These are phyloP conservation scores for Archegozetes longisetosus DNA, from an alignment of 1,140 invertebrate genomes.

Conservation along the genomic window DNA sequence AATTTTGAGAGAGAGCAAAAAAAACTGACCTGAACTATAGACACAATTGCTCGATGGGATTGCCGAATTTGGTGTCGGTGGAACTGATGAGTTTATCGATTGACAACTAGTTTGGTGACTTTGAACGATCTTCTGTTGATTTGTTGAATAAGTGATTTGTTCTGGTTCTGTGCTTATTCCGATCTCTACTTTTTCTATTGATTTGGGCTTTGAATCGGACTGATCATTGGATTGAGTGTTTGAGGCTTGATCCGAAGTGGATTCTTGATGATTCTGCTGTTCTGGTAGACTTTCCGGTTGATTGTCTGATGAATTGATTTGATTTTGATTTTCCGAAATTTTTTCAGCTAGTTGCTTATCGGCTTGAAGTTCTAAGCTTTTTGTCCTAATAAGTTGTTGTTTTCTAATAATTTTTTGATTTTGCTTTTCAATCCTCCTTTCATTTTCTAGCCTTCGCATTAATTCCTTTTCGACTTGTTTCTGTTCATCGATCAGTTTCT, in stretches of 20 bases:
- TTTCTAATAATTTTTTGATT: slow-evolving; percentile 5
- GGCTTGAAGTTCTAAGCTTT: background rate
- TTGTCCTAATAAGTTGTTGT: background rate
- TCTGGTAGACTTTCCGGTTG: background rate
- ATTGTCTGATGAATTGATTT: background rate
- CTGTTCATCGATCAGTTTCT: slow-evolving; percentile 9
- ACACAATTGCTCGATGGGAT: too few relatives aligned
- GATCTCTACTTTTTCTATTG: too few relatives aligned
- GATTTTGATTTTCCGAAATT: background rate
- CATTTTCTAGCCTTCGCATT: slow-evolving; percentile 6
- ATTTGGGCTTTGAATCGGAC: too few relatives aligned
- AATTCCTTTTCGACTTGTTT: slow-evolving; percentile 14
- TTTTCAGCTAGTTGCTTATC: background rate
- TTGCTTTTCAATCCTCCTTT: background rate
- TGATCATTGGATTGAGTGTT: background rate
- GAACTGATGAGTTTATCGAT: too few relatives aligned
- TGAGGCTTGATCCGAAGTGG: background rate
- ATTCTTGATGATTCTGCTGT: background rate
- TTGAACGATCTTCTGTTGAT: too few relatives aligned
- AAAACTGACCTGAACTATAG: too few relatives aligned
- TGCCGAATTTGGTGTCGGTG: too few relatives aligned
- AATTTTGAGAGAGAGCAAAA: too few relatives aligned
- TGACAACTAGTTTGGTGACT: too few relatives aligned
- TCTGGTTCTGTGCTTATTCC: too few relatives aligned
- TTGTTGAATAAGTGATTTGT: too few relatives aligned